Percentiles rank a stretch among this genome's conserved stretches.
phyloP scores from a whole-genome alignment of 2,888 invertebrate species.

The Acrobeloides nanus region DNA sequence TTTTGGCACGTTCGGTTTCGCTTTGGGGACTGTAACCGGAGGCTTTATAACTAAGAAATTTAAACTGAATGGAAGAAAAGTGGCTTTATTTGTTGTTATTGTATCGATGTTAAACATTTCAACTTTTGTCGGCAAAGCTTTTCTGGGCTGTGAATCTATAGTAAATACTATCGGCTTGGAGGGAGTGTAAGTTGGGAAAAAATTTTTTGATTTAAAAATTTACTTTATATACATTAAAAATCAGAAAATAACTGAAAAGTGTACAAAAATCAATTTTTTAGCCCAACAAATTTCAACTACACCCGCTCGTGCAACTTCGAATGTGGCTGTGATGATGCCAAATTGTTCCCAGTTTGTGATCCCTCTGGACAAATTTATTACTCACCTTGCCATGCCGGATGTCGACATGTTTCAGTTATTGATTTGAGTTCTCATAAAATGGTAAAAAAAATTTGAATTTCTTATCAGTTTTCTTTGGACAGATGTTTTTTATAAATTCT shows the following conservation, averaged over 20 bases:
- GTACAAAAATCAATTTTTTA: no score
- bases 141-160: constrained; percentile 45
- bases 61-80: constrained; percentile 27
- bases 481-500: no score
- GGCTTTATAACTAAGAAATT: constrained; percentile 31
- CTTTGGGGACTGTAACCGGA: constrained; percentile 37
- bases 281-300: constrained; percentile 41
- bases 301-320: constrained; percentile 50
- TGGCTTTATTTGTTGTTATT: constrained; percentile 36
- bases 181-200: no score
- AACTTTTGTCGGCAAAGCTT: constrained; percentile 38
- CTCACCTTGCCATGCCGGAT: constrained; percentile 55
- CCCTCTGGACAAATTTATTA: constrained; percentile 46
- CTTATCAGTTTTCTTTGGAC: no score
- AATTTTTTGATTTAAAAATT: not conserved
- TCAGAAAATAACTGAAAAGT: not conserved
- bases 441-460: no score
- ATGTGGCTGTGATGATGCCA: constrained; percentile 50
- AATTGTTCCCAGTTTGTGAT: constrained; percentile 55
- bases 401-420: constrained; percentile 35
- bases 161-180: constrained; percentile 36
- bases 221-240: not conserved
- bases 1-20: constrained; percentile 52
- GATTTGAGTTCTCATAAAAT: constrained; percentile 21
- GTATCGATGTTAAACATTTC: constrained; percentile 37